phyloP scores from a whole-genome alignment of 1,140 invertebrate genomes.

The Drosophila parabipectinata region DNA sequence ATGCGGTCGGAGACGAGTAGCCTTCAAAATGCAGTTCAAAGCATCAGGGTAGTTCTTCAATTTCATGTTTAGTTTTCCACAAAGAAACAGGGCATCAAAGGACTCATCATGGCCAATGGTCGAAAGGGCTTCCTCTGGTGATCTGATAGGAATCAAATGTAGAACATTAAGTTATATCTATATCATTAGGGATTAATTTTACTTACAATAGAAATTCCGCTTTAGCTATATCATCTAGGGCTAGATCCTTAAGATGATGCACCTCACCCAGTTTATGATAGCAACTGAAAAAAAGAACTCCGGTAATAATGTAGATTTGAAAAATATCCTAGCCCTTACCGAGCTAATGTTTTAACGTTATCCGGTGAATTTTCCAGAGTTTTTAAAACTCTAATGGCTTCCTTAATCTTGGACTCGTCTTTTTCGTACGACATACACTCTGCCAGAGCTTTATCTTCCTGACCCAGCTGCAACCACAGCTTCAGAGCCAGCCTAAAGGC shows the following conservation, averaged over 20 bases:
- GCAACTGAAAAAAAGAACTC: conserved; percentile 47
- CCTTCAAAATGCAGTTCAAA: conserved; percentile 88
- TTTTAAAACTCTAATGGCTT: conserved; percentile 44
- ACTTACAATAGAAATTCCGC: conserved; percentile 71
- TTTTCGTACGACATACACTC: conserved; percentile 64
- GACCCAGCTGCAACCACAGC: conserved; percentile 54
- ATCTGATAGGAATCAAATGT: conserved; percentile 19
- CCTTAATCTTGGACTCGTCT: conserved; percentile 26
- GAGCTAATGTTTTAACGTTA: conserved; percentile 48
- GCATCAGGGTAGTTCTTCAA: conserved; percentile 87
- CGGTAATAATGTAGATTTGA: not conserved
- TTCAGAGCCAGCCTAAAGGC: conserved; percentile 69
- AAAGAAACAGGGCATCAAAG: conserved; percentile 85
- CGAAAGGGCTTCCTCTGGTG: conserved; percentile 85
- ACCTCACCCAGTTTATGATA: conserved; percentile 53
- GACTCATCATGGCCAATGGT: conserved; percentile 85
- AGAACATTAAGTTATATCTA: too few relatives aligned
- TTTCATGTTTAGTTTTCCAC: conserved; percentile 89
- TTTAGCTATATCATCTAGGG: conserved; percentile 38
- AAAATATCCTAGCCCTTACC: conserved; percentile 26
- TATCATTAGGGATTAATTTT: too few relatives aligned
- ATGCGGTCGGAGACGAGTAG: conserved; percentile 90
- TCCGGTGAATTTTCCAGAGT: not conserved
- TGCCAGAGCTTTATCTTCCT: conserved; percentile 37
- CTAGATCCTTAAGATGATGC: conserved; percentile 40